These are phyloP conservation scores for Andrena bicolor DNA, from an alignment of 2,888 invertebrate species.

Conservation along the genomic window DNA sequence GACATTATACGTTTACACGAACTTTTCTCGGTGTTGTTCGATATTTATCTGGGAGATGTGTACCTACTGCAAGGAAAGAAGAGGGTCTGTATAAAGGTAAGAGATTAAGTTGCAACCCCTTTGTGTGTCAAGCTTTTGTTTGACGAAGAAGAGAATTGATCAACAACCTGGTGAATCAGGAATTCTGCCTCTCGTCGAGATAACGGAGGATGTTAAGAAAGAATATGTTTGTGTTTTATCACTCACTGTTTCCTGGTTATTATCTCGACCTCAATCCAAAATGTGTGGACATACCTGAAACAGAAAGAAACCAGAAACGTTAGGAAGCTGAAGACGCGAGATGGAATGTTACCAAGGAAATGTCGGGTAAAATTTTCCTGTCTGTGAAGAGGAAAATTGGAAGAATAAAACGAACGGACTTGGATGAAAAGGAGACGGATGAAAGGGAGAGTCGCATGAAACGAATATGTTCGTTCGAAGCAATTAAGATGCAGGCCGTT, in stretches of 20 bases:
- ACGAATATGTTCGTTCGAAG: slow-evolving; percentile 26
- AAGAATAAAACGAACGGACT: slow-evolving; percentile 22
- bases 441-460: slow-evolving; percentile 34
- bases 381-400: background rate
- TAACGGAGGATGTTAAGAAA: background rate
- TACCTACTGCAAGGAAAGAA: no score
- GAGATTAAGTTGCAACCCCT: no score
- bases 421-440: slow-evolving; percentile 16
- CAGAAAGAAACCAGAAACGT: slow-evolving; percentile 46
- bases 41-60: no score
- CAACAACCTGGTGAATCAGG: background rate
- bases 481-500: slow-evolving; percentile 58
- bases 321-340: background rate
- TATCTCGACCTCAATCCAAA: background rate
- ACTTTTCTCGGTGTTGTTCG: no score
- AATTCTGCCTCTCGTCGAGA: background rate
- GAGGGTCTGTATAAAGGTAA: no score
- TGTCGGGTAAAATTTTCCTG: slow-evolving; percentile 24
- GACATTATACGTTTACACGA: no score
- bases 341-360: background rate
- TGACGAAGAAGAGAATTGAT: no score
- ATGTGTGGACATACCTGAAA: slow-evolving; percentile 70
- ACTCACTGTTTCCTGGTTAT: slow-evolving; percentile 11
- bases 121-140: no score
- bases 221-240: background rate